Evolutionary conservation across 2,888 invertebrate genomes (phyloP).

Genomic region (Hypolimnas misippus): DNA sequence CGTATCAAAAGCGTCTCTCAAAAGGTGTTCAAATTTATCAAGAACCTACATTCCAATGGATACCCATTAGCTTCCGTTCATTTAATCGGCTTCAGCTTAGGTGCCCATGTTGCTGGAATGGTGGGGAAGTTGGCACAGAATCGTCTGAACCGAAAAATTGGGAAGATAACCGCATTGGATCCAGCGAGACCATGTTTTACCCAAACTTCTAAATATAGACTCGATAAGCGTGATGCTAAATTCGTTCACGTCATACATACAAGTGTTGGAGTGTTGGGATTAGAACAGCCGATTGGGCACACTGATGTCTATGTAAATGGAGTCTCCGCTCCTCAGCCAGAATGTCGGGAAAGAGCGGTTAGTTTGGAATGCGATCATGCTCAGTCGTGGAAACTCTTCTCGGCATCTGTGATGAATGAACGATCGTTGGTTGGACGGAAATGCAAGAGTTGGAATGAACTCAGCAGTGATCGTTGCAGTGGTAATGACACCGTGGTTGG

Average conservation of each 20-base stretch:
- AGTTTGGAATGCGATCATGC: constrained; percentile 71
- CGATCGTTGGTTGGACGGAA: constrained; percentile 52
- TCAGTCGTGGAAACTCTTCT: constrained; percentile 65
- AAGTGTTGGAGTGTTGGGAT: constrained; percentile 66
- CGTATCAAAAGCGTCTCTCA: constrained; percentile 61
- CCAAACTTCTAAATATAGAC: constrained; percentile 51
- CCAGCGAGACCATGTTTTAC: constrained; percentile 74
- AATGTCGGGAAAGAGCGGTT: constrained; percentile 60
- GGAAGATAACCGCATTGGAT: constrained; percentile 68
- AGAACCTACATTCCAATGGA: constrained; percentile 55
- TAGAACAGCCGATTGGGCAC: constrained; percentile 66
- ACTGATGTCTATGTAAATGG: constrained; percentile 74
- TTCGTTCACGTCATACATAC: constrained; percentile 75
- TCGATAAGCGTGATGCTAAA: constrained; percentile 60
- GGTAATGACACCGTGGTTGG: constrained; percentile 59
- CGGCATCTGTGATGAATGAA: constrained; percentile 57
- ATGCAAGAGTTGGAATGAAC: constrained; percentile 60
- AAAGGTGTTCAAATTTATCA: constrained; percentile 57
- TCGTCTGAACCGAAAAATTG: constrained; percentile 54
- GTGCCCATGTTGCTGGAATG: constrained; percentile 85
- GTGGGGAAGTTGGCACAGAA: constrained; percentile 63
- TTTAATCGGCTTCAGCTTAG: constrained; percentile 85
- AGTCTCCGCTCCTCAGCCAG: constrained; percentile 64
- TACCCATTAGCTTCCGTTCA: constrained; percentile 76
- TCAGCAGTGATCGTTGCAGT: constrained; percentile 54